Base-by-base conservation (phyloP, 2,888 invertebrate species). In the Eristalis pertinax region DNA sequence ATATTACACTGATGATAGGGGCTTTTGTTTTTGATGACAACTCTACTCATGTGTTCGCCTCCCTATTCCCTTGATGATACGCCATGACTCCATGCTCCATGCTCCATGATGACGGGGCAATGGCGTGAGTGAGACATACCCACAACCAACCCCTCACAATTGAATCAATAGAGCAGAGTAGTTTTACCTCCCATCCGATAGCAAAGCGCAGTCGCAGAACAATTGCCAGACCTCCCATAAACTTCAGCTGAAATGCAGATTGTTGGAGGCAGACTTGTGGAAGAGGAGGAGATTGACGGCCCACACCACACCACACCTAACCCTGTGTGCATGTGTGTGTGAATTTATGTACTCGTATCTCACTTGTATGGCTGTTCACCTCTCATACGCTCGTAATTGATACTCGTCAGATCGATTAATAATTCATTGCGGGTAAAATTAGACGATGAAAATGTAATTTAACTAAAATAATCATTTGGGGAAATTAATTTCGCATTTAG, bases 381-480 rank as follows among this genome's bases (percentile, higher is more conserved):
- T 60, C 62, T 74, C 80, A 58, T 72, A 73, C 72, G 50, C 60
- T 72, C 72, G 84, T 87, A 80, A 87, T 84, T 87, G 87, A 84
- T 87, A 87, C 87, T 84, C 79, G 83, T 79, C 84, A 84, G 83
- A 79, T 79, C 43, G 76, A 76, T 87, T 87, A 87, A 87, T 87
- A 80, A 87, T 87, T 87, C 76, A 84, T 65, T 5, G 75, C 41
- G 69, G 76, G 76, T 41, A 80, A 87, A 87, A 84, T 87, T 84
- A 84, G 84, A 87, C 84, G 81, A 87, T 88, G 84, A 80, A 88
- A 88, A 88, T 85, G 82, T 88, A 78, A 88, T 85, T 88, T 79
- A 85, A 85, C 85, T 82, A 85, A 88, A 85, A 68, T 85, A 82
- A 88, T 85, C 81, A 82, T 85, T 82, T 81, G 70, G 38, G 81